A percentile compares a stretch with the other conserved stretches of the same genome.
phyloP scores from a whole-genome alignment of 2,888 invertebrate species.

The Alloscopus bannaensis region DNA sequence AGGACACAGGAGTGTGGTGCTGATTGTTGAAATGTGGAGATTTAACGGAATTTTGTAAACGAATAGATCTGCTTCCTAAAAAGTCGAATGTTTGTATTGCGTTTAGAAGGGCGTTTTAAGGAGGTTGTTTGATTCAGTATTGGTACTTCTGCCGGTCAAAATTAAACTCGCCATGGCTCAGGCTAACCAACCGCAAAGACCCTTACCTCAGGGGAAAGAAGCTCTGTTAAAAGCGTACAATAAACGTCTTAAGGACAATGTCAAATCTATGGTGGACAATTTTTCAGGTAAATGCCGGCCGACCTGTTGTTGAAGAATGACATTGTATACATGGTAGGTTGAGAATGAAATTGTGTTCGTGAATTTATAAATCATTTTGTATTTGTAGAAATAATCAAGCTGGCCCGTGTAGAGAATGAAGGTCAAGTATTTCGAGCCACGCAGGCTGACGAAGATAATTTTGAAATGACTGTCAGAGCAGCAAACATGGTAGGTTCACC shows the following conservation, averaged over 20 bases:
- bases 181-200: constrained; percentile 77
- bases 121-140: too few species aligned
- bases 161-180: constrained; percentile 65
- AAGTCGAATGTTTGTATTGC: too few species aligned
- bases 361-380: constrained; percentile 27
- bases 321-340: background rate
- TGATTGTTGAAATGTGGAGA: too few species aligned
- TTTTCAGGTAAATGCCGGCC: constrained; percentile 86
- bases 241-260: constrained; percentile 95
- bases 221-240: constrained; percentile 96
- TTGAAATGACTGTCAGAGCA: constrained; percentile 97
- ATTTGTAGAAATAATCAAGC: constrained; percentile 88
- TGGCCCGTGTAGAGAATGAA: constrained; percentile 93
- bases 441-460: constrained; percentile 96
- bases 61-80: too few species aligned
- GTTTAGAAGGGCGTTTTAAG: too few species aligned
- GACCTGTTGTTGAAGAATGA: background rate
- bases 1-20: too few species aligned
- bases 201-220: constrained; percentile 94
- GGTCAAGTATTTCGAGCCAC: constrained; percentile 89
- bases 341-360: background rate
- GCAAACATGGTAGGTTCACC: constrained; percentile 88
- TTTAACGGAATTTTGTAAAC: too few species aligned
- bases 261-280: constrained; percentile 98
- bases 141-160: too few species aligned